phyloP scores from a whole-genome alignment of 30 jellyfish, hydroid and myxozoan genomes.

The Hydractinia echinata region DNA sequence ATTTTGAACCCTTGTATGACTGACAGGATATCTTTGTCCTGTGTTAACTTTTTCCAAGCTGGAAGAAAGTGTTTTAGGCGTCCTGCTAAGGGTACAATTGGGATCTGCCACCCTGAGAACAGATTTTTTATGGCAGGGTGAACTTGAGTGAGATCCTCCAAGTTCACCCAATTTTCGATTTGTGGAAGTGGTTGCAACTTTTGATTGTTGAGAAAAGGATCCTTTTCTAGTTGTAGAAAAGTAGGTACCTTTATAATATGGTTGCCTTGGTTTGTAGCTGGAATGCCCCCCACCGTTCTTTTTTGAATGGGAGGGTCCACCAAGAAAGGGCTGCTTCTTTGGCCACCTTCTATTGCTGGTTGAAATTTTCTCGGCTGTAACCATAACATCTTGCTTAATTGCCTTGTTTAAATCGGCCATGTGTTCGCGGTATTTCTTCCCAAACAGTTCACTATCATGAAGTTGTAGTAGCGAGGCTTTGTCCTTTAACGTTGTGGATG shows the following conservation, averaged over 20 bases:
- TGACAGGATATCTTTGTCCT: neutral
- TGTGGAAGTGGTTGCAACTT: neutral
- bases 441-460: too few species aligned
- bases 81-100: constrained; percentile 5
- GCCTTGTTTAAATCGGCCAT: too few species aligned
- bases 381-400: too few species aligned
- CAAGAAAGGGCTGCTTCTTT: too few species aligned
- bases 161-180: neutral
- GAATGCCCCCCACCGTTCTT: too few species aligned
- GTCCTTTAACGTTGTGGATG: too few species aligned
- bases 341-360: too few species aligned
- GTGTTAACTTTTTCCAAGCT: neutral
- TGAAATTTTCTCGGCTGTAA: too few species aligned
- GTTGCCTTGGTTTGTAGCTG: too few species aligned
- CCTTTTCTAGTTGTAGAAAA: neutral
- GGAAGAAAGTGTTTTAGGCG: neutral
- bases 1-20: neutral
- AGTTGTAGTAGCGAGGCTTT: too few species aligned
- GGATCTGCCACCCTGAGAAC: constrained; percentile 11
- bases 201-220: neutral
- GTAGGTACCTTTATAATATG: neutral
- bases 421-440: too few species aligned
- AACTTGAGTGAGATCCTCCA: neutral
- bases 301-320: too few species aligned
- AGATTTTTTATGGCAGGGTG: neutral